Base-by-base conservation (phyloP, 2,888 invertebrate genomes). In the Agrotis puta region DNA sequence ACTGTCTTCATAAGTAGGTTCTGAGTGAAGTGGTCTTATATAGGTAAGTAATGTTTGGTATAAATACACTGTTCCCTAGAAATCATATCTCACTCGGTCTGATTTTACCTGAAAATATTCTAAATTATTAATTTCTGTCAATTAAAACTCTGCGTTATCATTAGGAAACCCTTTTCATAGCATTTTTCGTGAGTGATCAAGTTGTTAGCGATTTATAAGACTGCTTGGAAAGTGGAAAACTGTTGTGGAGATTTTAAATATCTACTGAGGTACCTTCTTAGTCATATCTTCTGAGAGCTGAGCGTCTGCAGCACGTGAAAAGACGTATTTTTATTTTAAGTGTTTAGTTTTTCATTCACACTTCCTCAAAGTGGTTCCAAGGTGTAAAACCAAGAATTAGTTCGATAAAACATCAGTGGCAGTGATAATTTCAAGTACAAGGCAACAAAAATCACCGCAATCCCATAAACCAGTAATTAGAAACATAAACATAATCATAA, bases 401-500 rank as follows among this genome's bases (percentile, higher is more conserved):
- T 11, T 39, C 20, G 24, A 74, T 58, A 79, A 74, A 58, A 64
- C 13, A n/a, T 11, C 57, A 57, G 57, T 59, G 59, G 39, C 65
- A 27, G 68, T 56, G 47, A 53, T 67, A 64, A 48, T 39, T 33
- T 20, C 6, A 48, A 75, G 67, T 65, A 45, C 13, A 64, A 70
- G 33, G 13, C 1, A 3, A 18, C 27, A 18, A n/a, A 43, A 64
- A 70, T 51, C 59, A 58, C 33, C 47, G 58, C 43, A 47, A 59
- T 58, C 50, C 48, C 68, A 48, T 75, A 76, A 45, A 77, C 68
- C 58, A 70, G 80, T 84, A 69, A 79, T 77, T 84, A 76, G 50
- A 75, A 73, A 82, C 65, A 71, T 77, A 80, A 76, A 77, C 59
- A 75, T 77, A 75, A 70, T 70, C 63, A 70, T 63, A 72, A 24